Conservation (phyloP, 2,797 vertebrate species). For the Pitangus sulphuratus region DNA sequence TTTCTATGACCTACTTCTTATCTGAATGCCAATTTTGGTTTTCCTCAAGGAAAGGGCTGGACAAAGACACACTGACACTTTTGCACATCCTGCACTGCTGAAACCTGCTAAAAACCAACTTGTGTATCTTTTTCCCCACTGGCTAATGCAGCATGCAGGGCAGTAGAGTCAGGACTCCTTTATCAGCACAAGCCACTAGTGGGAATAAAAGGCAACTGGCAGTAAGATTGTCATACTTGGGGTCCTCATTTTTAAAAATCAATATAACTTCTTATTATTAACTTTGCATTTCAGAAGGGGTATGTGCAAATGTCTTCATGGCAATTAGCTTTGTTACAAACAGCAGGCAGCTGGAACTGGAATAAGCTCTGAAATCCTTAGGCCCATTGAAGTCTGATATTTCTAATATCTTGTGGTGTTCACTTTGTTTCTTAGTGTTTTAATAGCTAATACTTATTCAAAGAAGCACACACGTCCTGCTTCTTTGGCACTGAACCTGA, state of each 20-base stretch:
- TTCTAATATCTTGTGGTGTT: neutral
- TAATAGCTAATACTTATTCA: neutral
- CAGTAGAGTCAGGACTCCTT: neutral
- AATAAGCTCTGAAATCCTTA: neutral
- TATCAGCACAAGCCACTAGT: neutral
- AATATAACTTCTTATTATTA: neutral
- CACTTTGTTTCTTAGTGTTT: neutral
- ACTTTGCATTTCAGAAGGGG: neutral
- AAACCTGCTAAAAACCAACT: neutral
- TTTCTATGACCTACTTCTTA: neutral
- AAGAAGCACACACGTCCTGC: neutral
- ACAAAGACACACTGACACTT: neutral
- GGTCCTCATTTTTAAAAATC: neutral
- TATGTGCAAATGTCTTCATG: neutral
- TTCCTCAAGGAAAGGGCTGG: neutral
- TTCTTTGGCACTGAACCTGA: neutral
- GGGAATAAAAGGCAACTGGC: neutral
- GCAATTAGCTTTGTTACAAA: neutral
- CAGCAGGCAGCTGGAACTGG: neutral
- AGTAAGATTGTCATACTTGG: neutral
- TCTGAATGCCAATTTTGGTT: neutral
- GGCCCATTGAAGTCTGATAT: neutral
- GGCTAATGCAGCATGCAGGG: neutral
- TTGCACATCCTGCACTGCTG: neutral
- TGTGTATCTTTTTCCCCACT: neutral